Evolutionary conservation across 2,888 invertebrate genomes (phyloP).

Genomic region (Netelia virgata): DNA sequence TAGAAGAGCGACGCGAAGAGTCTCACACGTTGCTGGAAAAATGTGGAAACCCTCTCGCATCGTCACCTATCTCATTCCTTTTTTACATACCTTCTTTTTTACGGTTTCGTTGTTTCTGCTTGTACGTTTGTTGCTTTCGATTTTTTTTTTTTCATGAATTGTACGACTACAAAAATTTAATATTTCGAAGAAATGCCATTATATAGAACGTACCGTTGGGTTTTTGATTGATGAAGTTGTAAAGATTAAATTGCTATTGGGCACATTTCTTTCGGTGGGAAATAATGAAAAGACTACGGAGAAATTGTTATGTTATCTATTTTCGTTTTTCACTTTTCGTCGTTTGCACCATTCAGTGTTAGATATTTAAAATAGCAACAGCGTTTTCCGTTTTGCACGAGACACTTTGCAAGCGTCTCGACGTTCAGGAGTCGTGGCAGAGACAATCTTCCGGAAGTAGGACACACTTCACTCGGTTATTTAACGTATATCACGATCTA

Average conservation of each 20-base stretch:
- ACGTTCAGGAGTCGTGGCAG: not conserved
- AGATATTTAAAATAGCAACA: too few species aligned
- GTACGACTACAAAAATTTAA: not conserved
- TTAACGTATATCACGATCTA: constrained; percentile 39
- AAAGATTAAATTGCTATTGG: too few species aligned
- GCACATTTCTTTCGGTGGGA: too few species aligned
- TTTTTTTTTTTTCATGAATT: constrained; percentile 30
- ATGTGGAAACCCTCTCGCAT: constrained; percentile 48
- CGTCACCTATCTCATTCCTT: constrained; percentile 14
- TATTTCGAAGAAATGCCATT: too few species aligned
- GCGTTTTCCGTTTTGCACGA: constrained; percentile 1
- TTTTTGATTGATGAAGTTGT: too few species aligned
- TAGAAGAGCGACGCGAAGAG: constrained; percentile 47
- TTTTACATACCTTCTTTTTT: constrained; percentile 21
- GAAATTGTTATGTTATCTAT: too few species aligned
- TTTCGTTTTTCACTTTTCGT: too few species aligned
- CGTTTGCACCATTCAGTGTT: too few species aligned
- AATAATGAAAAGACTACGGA: too few species aligned
- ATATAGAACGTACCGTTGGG: too few species aligned
- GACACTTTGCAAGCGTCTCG: not conserved
- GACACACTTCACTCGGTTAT: constrained; percentile 10
- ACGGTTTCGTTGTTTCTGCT: constrained; percentile 10
- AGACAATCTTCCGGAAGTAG: constrained; percentile 29
- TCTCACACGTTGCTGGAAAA: constrained; percentile 54
- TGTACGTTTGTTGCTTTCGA: constrained; percentile 14